Percentiles rank a stretch among this genome's conserved stretches.
phyloP scores from a whole-genome alignment of 2,888 invertebrate species.

The Terebella lapidaria region DNA sequence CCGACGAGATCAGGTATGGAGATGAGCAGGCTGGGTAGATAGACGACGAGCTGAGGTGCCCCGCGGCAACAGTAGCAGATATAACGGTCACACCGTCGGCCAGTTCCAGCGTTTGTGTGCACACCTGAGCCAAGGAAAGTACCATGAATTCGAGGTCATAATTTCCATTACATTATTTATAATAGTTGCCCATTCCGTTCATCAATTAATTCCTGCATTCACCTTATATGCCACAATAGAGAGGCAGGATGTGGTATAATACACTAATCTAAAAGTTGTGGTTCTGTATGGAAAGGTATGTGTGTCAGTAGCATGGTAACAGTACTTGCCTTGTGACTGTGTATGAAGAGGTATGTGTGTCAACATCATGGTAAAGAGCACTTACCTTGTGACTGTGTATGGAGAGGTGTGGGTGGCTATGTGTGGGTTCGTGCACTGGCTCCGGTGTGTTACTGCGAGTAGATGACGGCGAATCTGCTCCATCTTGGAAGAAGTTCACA shows the following conservation, averaged over 20 bases:
- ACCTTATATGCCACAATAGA: too few relatives aligned
- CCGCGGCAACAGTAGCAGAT: slow-evolving; percentile 90
- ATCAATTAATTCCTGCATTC: too few relatives aligned
- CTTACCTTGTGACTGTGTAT: slow-evolving; percentile 4
- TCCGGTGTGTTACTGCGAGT: slow-evolving; percentile 48
- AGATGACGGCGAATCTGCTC: slow-evolving; percentile 11
- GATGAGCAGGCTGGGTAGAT: slow-evolving; percentile 99
- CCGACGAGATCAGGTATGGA: slow-evolving; percentile 91
- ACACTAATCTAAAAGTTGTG: too few relatives aligned
- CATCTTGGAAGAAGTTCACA: slow-evolving; percentile 31
- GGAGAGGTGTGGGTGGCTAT: neutral
- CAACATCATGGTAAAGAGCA: too few relatives aligned
- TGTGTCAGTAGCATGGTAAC: too few relatives aligned
- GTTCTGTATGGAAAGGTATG: too few relatives aligned
- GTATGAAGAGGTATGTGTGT: too few relatives aligned
- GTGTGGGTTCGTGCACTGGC: slow-evolving; percentile 53
- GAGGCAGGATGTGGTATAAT: too few relatives aligned
- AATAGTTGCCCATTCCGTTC: too few relatives aligned
- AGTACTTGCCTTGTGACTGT: too few relatives aligned
- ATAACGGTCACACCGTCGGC: slow-evolving; percentile 88
- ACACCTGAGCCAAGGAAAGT: slow-evolving; percentile 63
- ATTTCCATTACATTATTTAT: too few relatives aligned
- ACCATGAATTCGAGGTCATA: too few relatives aligned
- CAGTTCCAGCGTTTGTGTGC: slow-evolving; percentile 79
- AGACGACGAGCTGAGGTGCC: slow-evolving; percentile 93